phyloP scores from a whole-genome alignment of 2,113 vertebrate species.

The Callithrix jacchus region DNA sequence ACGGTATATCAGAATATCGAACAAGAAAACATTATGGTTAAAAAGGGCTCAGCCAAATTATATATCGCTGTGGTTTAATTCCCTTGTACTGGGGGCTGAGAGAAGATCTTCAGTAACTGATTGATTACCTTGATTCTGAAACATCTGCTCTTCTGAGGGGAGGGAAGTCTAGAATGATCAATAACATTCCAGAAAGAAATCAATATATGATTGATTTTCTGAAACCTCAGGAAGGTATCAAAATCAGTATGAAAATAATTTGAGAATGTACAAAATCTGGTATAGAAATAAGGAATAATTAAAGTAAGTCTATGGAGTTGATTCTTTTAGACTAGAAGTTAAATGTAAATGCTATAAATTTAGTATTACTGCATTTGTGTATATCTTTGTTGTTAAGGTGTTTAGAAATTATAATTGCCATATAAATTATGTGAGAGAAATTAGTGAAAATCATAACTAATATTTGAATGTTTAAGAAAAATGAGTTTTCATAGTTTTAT shows the following conservation, averaged over 20 bases:
- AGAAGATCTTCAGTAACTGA: not conserved
- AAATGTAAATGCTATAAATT: not conserved
- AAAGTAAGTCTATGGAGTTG: not conserved
- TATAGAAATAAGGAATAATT: not conserved
- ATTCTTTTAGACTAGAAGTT: not conserved
- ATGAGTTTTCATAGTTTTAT: not conserved
- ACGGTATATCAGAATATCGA: not conserved
- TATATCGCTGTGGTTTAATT: not conserved
- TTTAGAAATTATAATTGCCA: not conserved
- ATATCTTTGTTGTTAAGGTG: not conserved
- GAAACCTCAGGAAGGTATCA: not conserved
- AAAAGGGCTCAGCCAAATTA: not conserved
- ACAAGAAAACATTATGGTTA: not conserved
- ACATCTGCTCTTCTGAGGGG: not conserved
- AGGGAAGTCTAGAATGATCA: not conserved
- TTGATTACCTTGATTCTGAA: not conserved
- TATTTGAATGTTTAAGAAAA: not conserved
- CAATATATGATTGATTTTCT: not conserved
- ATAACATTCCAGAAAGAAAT: not conserved
- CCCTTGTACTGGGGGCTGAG: not conserved
- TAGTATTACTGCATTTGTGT: not conserved
- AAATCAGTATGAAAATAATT: not conserved
- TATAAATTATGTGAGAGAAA: not conserved
- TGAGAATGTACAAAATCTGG: not conserved
- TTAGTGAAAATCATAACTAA: not conserved